phyloP scores from a whole-genome alignment of 2,888 invertebrate species.

The Omphaloscelis lunosa region DNA sequence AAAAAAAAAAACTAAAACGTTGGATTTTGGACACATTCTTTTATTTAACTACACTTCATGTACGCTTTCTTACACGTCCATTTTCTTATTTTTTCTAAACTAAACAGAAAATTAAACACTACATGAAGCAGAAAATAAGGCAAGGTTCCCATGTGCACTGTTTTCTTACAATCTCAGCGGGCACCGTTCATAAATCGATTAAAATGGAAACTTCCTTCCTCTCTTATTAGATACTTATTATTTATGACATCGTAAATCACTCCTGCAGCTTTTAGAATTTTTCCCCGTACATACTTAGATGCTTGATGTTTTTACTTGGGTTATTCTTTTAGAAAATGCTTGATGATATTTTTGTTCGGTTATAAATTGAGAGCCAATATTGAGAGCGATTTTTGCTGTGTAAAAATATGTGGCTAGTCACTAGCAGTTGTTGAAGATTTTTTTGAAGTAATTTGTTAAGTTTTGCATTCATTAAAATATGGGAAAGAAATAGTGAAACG shows the following conservation, averaged over 20 bases:
- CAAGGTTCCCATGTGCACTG: constrained; percentile 32
- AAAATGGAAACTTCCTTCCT: constrained; percentile 63
- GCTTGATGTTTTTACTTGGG: constrained; percentile 26
- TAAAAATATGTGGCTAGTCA: neutral
- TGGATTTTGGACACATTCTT: neutral
- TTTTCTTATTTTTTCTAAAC: neutral
- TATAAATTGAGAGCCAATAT: constrained; percentile 2
- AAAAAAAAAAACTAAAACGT: too few relatives aligned
- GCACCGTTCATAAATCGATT: constrained; percentile 66
- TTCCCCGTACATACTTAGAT: constrained; percentile 41
- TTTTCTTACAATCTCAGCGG: constrained; percentile 49
- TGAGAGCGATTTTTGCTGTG: neutral
- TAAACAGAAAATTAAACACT: constrained; percentile 20
- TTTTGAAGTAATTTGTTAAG: neutral
- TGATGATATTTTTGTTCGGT: neutral
- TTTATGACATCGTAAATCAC: constrained; percentile 73
- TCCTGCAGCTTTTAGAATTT: constrained; percentile 55
- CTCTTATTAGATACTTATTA: constrained; percentile 73
- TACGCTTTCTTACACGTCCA: too few relatives aligned
- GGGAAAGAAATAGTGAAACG: neutral
- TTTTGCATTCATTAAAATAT: too few relatives aligned
- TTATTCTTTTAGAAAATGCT: constrained; percentile 35
- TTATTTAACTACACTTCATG: neutral
- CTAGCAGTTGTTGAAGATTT: neutral
- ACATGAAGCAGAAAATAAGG: constrained; percentile 23